A percentile compares a stretch with the other conserved stretches of the same genome.
These are phyloP conservation scores for Artibeus lituratus DNA, from an alignment of 2,797 vertebrate species.

Conservation along the genomic window DNA sequence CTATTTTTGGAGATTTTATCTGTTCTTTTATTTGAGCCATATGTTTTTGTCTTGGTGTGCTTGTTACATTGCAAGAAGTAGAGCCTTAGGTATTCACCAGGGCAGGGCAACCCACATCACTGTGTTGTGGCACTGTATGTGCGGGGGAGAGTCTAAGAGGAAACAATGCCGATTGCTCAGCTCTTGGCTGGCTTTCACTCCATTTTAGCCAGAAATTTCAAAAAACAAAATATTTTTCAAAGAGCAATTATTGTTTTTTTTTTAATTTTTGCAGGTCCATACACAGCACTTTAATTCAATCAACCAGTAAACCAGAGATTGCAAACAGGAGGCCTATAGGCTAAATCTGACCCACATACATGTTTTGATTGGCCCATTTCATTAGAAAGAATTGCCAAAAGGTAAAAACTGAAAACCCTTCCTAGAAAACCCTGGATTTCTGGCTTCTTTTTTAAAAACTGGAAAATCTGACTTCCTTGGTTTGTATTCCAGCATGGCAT, in stretches of 20 bases:
- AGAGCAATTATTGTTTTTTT: not conserved
- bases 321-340: not conserved
- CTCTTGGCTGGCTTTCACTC: too few species aligned
- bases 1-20: too few species aligned
- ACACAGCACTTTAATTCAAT: not conserved
- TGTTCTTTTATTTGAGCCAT: too few species aligned
- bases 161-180: too few species aligned
- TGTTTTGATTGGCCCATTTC: not conserved
- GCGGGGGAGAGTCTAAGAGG: too few species aligned
- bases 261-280: accelerated
- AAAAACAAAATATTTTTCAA: too few species aligned
- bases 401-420: not conserved
- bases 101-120: too few species aligned
- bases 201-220: too few species aligned
- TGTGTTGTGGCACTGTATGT: too few species aligned
- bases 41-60: too few species aligned
- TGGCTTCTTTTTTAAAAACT: not conserved
- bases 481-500: accelerated
- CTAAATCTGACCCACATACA: not conserved
- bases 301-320: not conserved
- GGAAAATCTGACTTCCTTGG: not conserved
- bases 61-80: too few species aligned
- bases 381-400: not conserved
- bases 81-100: too few species aligned
- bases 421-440: not conserved